Base-by-base conservation (phyloP, 2,113 vertebrate species). In the Silurus meridionalis region DNA sequence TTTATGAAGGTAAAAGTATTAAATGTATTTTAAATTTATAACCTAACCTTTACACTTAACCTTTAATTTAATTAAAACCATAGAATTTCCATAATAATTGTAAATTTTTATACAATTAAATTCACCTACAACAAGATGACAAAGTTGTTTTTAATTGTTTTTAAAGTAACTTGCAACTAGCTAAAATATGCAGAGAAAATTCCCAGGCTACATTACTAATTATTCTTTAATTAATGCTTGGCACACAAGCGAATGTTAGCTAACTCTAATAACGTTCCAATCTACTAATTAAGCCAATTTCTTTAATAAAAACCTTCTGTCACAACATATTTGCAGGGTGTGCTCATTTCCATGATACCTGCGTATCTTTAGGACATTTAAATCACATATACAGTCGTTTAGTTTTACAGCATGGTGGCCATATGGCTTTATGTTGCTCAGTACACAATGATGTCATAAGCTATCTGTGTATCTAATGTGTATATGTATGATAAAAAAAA, bases 321-420 rank as follows among this genome's bases (percentile, higher is more conserved):
- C n/a, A n/a, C 61, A 64, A n/a, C 21, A 9, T 23, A 9, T 64
- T n/a, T 66, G 66, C 25, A 67, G n/a, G 64, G 46, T 19, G 50
- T 9, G 15, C 46, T 46, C 28, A 72, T 72, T 21, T 21, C 46
- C 37, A 72, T 46, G 37, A 37, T 72, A 72, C 48, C 15, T n/a
- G 48, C 48, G 23, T 23, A 75, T 21, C 19, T 74, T 19, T 50
- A 74, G 4, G 10, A 7, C 13, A 37, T 71, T 14, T 37, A 58
- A 11, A 55, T 80, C 57, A 60, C 25, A 37, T 19, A 37, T 6
- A 60, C 78, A 57, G 10, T 58, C 7, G 5, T 58, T 58, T 7
- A 28, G 10, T 75, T 52, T 75, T 75, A 75, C 72, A 52, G 72
- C 72, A 58, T 60, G 77, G 55, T 28, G 77, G 14, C 55, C 77